A percentile compares a stretch with the other conserved stretches of the same genome.
Conservation (phyloP, 2,888 invertebrate genomes). For the Nymphalis urticae region DNA sequence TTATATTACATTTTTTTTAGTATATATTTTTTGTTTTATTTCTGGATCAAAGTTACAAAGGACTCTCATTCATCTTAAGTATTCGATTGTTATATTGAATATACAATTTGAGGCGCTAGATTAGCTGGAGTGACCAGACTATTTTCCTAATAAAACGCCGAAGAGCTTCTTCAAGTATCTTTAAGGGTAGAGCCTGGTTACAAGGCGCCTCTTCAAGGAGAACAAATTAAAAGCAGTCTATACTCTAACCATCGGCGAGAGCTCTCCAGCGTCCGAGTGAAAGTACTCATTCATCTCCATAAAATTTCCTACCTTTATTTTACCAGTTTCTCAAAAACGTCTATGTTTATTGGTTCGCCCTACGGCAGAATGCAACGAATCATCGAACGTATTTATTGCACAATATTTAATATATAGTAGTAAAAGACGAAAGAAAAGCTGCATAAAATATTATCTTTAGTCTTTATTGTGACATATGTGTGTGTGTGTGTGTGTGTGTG, state of each 20-base stretch:
- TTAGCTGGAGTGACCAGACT: constrained; percentile 1
- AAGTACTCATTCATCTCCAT: constrained; percentile 5
- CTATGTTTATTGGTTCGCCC: neutral
- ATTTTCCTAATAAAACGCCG: neutral
- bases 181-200: neutral
- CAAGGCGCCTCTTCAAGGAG: neutral
- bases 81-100: too few species aligned
- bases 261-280: neutral
- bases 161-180: neutral
- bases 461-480: too few species aligned
- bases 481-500: too few species aligned
- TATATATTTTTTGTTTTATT: too few species aligned
- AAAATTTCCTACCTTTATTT: constrained; percentile 4
- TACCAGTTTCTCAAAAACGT: neutral
- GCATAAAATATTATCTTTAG: too few species aligned
- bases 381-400: too few species aligned
- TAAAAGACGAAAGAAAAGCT: too few species aligned
- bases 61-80: too few species aligned
- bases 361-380: neutral
- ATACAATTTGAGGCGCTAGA: neutral
- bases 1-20: too few species aligned
- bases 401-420: too few species aligned
- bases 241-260: neutral
- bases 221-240: constrained; percentile 6
- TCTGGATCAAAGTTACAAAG: too few species aligned